Evolutionary conservation across 2,797 vertebrate genomes (phyloP).

Genomic region (Mormyrus proboscirostris): DNA sequence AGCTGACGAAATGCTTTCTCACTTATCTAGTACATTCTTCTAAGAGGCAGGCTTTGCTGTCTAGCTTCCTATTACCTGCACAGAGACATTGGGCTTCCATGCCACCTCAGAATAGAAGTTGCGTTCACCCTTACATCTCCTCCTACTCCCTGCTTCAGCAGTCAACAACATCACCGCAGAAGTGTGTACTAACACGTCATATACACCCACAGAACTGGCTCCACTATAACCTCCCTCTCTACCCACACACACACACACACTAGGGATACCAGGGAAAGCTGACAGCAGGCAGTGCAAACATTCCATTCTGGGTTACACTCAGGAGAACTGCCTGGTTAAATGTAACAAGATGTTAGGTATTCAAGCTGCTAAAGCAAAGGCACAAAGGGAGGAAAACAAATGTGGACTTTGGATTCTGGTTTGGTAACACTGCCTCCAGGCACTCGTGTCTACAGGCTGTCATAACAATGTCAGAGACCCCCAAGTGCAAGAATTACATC

Average conservation of each 20-base stretch:
- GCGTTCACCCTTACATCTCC: slow-evolving; percentile 36
- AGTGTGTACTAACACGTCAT: slow-evolving; percentile 14
- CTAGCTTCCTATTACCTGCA: slow-evolving; percentile 10
- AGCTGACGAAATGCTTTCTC: slow-evolving; percentile 20
- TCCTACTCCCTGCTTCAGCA: slow-evolving; percentile 30
- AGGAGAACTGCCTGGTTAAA: slow-evolving; percentile 7
- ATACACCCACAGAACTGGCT: not conserved
- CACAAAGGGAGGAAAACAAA: not conserved
- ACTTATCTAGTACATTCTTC: slow-evolving; percentile 29
- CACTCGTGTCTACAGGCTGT: slow-evolving; percentile 14
- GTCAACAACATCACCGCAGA: slow-evolving; percentile 28
- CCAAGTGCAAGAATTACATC: slow-evolving; percentile 8
- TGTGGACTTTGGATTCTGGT: not conserved
- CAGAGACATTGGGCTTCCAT: slow-evolving; percentile 2
- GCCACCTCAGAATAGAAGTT: slow-evolving; percentile 32
- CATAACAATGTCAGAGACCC: slow-evolving; percentile 16
- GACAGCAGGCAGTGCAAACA: slow-evolving; percentile 15
- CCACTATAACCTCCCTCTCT: not conserved
- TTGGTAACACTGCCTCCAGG: slow-evolving; percentile 7
- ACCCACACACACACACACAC: not conserved
- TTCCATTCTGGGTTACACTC: not conserved
- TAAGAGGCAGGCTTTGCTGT: slow-evolving; percentile 1
- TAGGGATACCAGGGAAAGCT: not conserved
- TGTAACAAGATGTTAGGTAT: slow-evolving; percentile 20
- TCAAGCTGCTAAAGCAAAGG: not conserved